phyloP scores from a whole-genome alignment of 2,113 vertebrate species.

The Nymphicus hollandicus region DNA sequence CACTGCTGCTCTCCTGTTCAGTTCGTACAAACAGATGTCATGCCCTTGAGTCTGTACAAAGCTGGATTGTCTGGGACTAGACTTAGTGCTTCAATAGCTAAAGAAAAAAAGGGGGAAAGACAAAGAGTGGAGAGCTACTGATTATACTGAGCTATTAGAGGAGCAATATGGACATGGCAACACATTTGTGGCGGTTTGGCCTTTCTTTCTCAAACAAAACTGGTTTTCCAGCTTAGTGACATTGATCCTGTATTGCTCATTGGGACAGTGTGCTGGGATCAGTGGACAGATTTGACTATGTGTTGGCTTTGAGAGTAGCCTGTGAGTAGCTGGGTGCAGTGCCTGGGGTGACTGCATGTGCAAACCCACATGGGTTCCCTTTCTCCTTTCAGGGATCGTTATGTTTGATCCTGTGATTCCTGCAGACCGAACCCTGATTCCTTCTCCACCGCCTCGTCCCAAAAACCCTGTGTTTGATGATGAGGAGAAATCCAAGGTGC shows the following conservation, averaged over 20 bases:
- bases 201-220: neutral
- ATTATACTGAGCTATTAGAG: neutral
- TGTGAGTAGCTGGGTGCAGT: neutral
- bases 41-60: neutral
- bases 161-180: neutral
- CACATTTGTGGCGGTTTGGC: neutral
- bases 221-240: neutral
- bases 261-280: neutral
- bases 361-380: neutral
- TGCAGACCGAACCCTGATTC: conserved; percentile 84
- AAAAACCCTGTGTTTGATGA: conserved; percentile 95
- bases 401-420: conserved; percentile 83
- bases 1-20: neutral
- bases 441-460: conserved; percentile 82
- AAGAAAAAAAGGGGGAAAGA: neutral
- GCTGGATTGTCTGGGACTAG: neutral
- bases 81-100: neutral
- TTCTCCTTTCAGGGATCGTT: conserved; percentile 82
- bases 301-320: neutral
- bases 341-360: neutral
- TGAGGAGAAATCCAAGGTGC: conserved; percentile 91
- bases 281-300: neutral
- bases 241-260: neutral
- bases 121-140: neutral
- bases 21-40: neutral